Base-by-base conservation (phyloP, 2,888 invertebrate species). In the Eudemis profundana region DNA sequence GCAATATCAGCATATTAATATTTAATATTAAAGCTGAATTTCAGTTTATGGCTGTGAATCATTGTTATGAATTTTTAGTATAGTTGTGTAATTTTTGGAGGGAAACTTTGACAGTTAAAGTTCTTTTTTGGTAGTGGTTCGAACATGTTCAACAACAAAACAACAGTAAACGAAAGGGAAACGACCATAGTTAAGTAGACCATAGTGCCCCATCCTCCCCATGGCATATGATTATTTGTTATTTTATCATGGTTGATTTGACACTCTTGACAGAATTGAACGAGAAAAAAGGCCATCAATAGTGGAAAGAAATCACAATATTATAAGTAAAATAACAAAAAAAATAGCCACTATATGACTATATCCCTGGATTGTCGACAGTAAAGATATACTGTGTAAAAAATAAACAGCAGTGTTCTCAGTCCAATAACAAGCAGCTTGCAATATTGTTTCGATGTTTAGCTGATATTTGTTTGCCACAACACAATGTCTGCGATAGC, bases 401-500 rank as follows among this genome's bases (percentile, higher is more conserved):
- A 2, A 33, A 8, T 33, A 33, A n/a, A n/a, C n/a, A n/a, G n/a
- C n/a, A 4, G 8, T 33, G 8, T 8, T 33, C 10, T 0, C 33
- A 33, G 15, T 15, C 5, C 17, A 19, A 36, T 2, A 12, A 19
- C 8, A 27, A 51, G 21, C 42, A 63, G 21, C 56, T 29, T 12
- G 14, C 17, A 19, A 23, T 46, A 15, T 54, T 46, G 15, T 66
- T 68, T 73, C 67, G 67, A 83, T 84, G 84, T 71, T 63, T 77
- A 74, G 78, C 77, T 83, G 82, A 81, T 63, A 44, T 44, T 15
- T 29, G 1, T 1, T 23, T 23, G 44, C 23, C 44, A 51, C 29
- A 29, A 49, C 44, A 51, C 29, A 29, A 49, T 66, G 72, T 77
- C 60, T 59, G 90, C 87, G 83, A 83, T 84, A 66, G 89, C 93